These are phyloP conservation scores for Orussus abietinus DNA, from an alignment of 1,140 invertebrate species.

Conservation along the genomic window DNA sequence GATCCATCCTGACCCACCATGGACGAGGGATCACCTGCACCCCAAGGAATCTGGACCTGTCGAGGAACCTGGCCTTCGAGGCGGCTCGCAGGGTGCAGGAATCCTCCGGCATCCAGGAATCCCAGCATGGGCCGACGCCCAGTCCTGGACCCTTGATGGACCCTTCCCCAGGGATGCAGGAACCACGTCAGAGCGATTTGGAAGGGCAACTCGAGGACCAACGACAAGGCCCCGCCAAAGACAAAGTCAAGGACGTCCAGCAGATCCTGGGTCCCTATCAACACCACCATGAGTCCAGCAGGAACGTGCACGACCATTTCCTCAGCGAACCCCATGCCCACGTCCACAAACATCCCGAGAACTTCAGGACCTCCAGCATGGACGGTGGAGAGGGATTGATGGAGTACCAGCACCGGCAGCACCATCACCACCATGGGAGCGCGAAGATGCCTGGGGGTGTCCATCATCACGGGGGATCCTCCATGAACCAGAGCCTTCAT, in stretches of 20 bases:
- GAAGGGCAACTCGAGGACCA: constrained; percentile 29
- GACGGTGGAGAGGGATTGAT: constrained; percentile 22
- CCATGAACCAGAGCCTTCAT: background rate
- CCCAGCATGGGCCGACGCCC: constrained; percentile 25
- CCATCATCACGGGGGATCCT: background rate
- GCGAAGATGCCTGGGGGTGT: constrained; percentile 13
- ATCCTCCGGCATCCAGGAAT: constrained; percentile 21
- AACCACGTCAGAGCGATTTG: constrained; percentile 19
- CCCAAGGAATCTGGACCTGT: constrained; percentile 26
- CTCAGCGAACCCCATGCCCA: constrained; percentile 23
- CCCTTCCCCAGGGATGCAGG: constrained; percentile 13
- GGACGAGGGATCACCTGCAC: constrained; percentile 24
- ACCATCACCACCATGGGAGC: constrained; percentile 29
- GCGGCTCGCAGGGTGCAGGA: constrained; percentile 28
- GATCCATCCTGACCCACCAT: constrained; percentile 19
- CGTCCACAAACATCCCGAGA: constrained; percentile 26
- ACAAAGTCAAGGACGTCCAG: constrained; percentile 30
- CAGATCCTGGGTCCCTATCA: constrained; percentile 30
- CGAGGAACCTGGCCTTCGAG: constrained; percentile 29
- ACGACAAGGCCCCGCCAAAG: constrained; percentile 14
- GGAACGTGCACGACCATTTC: constrained; percentile 28
- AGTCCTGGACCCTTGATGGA: constrained; percentile 28
- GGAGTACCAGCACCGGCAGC: constrained; percentile 21
- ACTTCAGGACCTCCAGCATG: constrained; percentile 21
- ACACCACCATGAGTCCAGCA: constrained; percentile 29